Conservation (phyloP, 2,797 vertebrate species). For the Tragelaphus eurycerus region DNA sequence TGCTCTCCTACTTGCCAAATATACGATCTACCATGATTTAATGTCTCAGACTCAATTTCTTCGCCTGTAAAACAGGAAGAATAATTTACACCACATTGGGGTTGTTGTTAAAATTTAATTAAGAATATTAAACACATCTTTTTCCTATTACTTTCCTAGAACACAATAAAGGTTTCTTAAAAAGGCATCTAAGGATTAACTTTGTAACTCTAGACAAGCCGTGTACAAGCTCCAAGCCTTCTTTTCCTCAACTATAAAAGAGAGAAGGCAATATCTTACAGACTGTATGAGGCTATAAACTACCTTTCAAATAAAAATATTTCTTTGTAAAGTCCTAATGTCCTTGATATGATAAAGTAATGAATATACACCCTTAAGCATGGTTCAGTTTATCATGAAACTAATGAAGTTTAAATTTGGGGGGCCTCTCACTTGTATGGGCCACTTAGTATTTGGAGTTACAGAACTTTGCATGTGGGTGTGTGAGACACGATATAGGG, state of each 20-base stretch:
- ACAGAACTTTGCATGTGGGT: background rate
- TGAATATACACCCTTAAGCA: background rate
- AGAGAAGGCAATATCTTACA: background rate
- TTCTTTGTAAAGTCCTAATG: background rate
- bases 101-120: background rate
- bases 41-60: background rate
- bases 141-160: background rate
- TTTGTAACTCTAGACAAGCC: background rate
- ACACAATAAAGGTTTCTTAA: background rate
- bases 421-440: background rate
- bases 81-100: background rate
- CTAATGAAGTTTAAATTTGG: background rate
- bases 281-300: background rate
- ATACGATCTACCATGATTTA: background rate
- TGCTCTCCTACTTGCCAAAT: background rate
- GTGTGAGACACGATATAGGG: background rate
- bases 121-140: conserved; percentile 7
- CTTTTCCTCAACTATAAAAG: background rate
- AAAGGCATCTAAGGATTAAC: background rate
- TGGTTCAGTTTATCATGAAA: background rate
- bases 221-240: background rate
- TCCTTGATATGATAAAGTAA: background rate
- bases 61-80: background rate
- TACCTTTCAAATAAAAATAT: background rate
- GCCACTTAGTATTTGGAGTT: background rate